Evolutionary conservation across 2,113 vertebrate genomes (phyloP).

Genomic region (Perccottus glenii): DNA sequence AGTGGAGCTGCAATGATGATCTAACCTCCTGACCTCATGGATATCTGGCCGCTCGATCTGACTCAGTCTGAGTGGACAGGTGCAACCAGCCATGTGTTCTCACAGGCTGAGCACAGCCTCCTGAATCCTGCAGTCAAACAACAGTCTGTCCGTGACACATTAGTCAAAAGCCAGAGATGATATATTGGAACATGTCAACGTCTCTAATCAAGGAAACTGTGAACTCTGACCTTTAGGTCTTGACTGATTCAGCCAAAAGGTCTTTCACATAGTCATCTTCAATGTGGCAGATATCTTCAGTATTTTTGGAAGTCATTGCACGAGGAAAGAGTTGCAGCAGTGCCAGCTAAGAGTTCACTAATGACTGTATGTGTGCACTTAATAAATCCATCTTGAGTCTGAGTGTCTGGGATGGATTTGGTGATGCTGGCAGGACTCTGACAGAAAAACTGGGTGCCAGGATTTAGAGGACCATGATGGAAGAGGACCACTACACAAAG

Average conservation of each 20-base stretch:
- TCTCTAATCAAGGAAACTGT: background rate
- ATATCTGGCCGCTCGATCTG: background rate
- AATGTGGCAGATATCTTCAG: no score
- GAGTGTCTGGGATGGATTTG: slow-evolving; percentile 33
- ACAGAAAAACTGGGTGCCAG: slow-evolving; percentile 29
- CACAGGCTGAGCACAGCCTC: background rate
- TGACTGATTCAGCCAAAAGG: background rate
- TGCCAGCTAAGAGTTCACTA: slow-evolving; percentile 51
- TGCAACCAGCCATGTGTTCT: slow-evolving; percentile 6
- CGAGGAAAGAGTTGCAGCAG: background rate
- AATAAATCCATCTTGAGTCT: slow-evolving; percentile 50
- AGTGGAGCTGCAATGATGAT: background rate
- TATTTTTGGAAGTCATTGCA: slow-evolving; percentile 1
- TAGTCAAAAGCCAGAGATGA: background rate
- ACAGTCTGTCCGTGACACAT: slow-evolving; percentile 7
- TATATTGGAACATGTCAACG: slow-evolving; percentile 2
- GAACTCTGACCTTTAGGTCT: background rate
- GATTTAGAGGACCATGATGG: slow-evolving; percentile 8
- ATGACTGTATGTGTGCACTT: slow-evolving; percentile 52
- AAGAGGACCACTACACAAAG: slow-evolving; percentile 33
- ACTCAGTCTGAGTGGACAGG: slow-evolving; percentile 5
- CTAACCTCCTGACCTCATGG: slow-evolving; percentile 9
- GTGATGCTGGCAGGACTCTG: slow-evolving; percentile 37
- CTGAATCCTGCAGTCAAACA: slow-evolving; percentile 6
- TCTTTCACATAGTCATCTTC: no score